Percentiles rank a stretch among this genome's conserved stretches.
Conservation (phyloP, 2,797 vertebrate genomes). For the Emydoidea blandingii region DNA sequence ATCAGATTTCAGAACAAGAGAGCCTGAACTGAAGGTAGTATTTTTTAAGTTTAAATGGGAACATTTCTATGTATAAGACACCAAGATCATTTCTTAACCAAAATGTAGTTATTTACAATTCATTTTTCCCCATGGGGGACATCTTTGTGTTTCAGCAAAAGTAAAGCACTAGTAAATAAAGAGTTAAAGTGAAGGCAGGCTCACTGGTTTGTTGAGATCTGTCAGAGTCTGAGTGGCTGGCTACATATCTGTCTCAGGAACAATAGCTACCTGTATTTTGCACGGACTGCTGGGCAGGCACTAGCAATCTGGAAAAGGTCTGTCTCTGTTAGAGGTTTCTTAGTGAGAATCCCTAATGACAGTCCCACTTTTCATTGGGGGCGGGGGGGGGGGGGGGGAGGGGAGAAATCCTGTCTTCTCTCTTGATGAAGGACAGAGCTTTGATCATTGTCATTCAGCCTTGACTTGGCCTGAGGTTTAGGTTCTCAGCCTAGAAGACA, state of each 20-base stretch:
- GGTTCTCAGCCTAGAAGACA: conserved; percentile 79
- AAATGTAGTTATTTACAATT: not conserved
- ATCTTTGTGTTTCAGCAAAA: conserved; percentile 68
- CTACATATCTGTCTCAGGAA: conserved; percentile 87
- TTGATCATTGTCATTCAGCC: conserved; percentile 83
- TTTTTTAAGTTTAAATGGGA: not conserved
- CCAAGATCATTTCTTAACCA: conserved; percentile 12
- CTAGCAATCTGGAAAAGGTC: conserved; percentile 80
- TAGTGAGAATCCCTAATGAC: conserved; percentile 83
- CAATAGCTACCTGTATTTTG: conserved; percentile 89
- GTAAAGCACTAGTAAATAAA: conserved; percentile 80
- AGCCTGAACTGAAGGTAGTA: conserved; percentile 4
- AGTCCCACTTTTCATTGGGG: conserved; percentile 74
- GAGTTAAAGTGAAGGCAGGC: conserved; percentile 85
- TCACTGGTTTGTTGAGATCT: conserved; percentile 86
- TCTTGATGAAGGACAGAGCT: conserved; percentile 81
- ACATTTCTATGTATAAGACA: not conserved
- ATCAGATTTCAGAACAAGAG: conserved; percentile 7
- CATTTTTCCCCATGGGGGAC: conserved; percentile 19
- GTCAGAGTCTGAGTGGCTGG: conserved; percentile 86
- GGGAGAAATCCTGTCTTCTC: conserved; percentile 69
- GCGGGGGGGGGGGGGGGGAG: too few species aligned
- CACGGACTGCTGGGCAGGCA: conserved; percentile 83
- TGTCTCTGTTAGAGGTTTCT: conserved; percentile 79
- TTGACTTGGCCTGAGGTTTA: conserved; percentile 82